Base-by-base conservation (phyloP, 2,797 vertebrate genomes). In the Chelon auratus region DNA sequence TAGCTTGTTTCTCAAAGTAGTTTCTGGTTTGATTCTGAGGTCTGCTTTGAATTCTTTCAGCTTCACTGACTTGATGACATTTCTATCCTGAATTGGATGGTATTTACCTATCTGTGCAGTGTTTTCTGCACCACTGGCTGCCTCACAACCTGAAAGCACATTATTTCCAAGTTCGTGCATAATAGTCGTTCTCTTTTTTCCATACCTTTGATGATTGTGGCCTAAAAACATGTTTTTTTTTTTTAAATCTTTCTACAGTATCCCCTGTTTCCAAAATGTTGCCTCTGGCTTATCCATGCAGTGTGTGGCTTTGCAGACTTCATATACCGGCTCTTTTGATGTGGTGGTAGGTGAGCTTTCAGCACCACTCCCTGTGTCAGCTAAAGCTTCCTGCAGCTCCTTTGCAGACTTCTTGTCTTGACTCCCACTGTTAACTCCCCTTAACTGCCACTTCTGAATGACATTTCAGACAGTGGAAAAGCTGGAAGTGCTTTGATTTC, bases 401-500 rank as follows among this genome's bases (percentile, higher is more conserved):
- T 40, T 62, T 50, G 50, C 62, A 53, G 62, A 53, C 14, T 33
- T 65, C 62, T 48, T 62, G 30, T 50, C 47, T 62, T 45, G 30
- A 62, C 47, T 62, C 30, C 43, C 33, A 33, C 43, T 1, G 12
- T 20, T 52, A 33, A 33, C 30, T 7, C 62, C 62, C 37, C 26
- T 54, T 33, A 39, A 54, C 62, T 10, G 17, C 15, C 62, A 42
- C 37, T 40, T 18, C 36, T 33, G 51, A 64, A 43, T 18, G 62
- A 64, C 51, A 54, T 64, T 54, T 64, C 52, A 53, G 62, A 54
- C 37, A 52, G 62, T 14, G 57, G 57, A 43, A 43, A 12, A 18
- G 17, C 37, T 53, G 37, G 37, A 30, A 54, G 62, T 43, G 37
- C 62, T 64, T 52, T 20, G 62, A 64, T 64, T 53, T 54, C 62